Conservation (phyloP, 2,797 vertebrate genomes). For the Rhadinocentrus ornatus region DNA sequence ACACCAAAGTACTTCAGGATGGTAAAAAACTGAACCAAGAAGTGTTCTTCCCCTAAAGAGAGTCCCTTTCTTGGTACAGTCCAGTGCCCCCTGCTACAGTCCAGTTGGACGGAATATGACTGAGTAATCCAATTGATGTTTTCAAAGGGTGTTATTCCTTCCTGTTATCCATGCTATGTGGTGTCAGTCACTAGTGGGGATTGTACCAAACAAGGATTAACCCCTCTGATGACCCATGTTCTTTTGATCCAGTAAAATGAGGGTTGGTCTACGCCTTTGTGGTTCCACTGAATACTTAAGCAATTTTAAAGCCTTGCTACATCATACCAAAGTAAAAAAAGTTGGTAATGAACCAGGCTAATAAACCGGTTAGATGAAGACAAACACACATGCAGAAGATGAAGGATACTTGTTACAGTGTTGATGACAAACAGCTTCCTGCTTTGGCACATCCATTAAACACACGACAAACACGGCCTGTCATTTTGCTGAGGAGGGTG, state of each 20-base stretch:
- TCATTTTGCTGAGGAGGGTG: conserved; percentile 22
- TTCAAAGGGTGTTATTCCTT: conserved; percentile 41
- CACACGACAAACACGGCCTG: conserved; percentile 13
- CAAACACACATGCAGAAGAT: conserved; percentile 18
- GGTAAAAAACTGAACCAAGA: background rate
- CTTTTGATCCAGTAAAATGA: conserved; percentile 39
- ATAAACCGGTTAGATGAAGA: conserved; percentile 22
- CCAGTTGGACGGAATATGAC: conserved; percentile 31
- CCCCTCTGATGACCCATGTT: conserved; percentile 32
- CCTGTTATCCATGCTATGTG: conserved; percentile 21
- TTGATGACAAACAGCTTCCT: conserved; percentile 55
- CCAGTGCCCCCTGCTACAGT: background rate
- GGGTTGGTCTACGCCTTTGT: background rate
- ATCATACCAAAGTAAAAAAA: conserved; percentile 28
- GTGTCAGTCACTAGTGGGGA: conserved; percentile 51
- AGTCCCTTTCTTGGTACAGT: conserved; percentile 11
- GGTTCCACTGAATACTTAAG: background rate
- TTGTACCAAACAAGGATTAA: conserved; percentile 59
- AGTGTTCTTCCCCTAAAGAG: accelerated
- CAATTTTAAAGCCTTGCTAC: conserved; percentile 18
- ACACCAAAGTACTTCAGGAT: background rate
- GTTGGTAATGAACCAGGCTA: conserved; percentile 25
- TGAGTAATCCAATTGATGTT: conserved; percentile 58
- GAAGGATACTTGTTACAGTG: conserved; percentile 37
- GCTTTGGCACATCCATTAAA: conserved; percentile 26